Percentiles rank a stretch among this genome's conserved stretches.
phyloP scores from a whole-genome alignment of 2,113 vertebrate genomes.

The Gobiocypris rarus region DNA sequence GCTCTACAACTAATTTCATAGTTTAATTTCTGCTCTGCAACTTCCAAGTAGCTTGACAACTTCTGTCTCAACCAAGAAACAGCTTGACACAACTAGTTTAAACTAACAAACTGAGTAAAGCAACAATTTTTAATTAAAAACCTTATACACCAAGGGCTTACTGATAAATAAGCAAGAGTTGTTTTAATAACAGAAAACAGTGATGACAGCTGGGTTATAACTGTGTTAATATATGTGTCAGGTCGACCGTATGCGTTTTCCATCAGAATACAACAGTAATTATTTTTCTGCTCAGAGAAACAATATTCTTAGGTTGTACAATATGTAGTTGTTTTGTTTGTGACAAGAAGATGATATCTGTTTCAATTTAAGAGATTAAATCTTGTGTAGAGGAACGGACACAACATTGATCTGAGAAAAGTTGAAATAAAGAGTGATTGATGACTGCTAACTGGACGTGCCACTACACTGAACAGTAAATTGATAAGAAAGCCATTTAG shows the following conservation, averaged over 20 bases:
- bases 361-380: conserved; percentile 13
- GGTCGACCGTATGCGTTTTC: background rate
- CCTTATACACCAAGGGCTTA: background rate
- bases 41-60: no score
- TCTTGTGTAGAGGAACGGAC: background rate
- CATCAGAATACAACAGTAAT: background rate
- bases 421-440: conserved; percentile 8
- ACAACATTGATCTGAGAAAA: background rate
- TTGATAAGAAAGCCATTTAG: background rate
- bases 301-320: conserved; percentile 3
- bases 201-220: background rate
- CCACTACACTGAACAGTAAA: background rate
- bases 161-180: background rate
- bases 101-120: background rate
- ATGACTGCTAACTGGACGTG: background rate
- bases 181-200: background rate
- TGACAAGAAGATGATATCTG: background rate
- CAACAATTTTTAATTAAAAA: background rate
- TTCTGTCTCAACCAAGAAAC: background rate
- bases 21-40: background rate
- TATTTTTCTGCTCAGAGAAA: background rate
- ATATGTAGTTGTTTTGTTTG: background rate
- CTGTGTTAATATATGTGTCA: background rate
- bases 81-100: background rate
- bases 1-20: no score